These are phyloP conservation scores for Ovis aries DNA, from an alignment of 2,113 vertebrate genomes.

Conservation along the genomic window ARS-UI_Ramb_v3.0 NC_056066.1:66079001-66079500, in stretches of 20 bases:
- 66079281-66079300: not conserved
- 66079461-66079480: not conserved
- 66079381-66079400: not conserved
- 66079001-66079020: not conserved
- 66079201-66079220: not conserved
- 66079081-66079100: not conserved
- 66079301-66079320: not conserved
- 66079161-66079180: not conserved
- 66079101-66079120: not conserved
- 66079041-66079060: not conserved
- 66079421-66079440: not conserved
- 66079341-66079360: not conserved
- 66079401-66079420: not conserved
- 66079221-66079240: slow-evolving; percentile 9
- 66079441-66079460: not conserved
- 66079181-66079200: not conserved
- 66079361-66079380: not conserved
- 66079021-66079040: not conserved
- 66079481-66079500: not conserved
- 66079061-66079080: not conserved
- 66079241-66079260: not conserved
- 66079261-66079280: not conserved
- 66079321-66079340: not conserved
- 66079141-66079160: not conserved
- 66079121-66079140: not conserved